Conservation (phyloP, 2,113 vertebrate genomes). For the Zosterops pallidus region DNA sequence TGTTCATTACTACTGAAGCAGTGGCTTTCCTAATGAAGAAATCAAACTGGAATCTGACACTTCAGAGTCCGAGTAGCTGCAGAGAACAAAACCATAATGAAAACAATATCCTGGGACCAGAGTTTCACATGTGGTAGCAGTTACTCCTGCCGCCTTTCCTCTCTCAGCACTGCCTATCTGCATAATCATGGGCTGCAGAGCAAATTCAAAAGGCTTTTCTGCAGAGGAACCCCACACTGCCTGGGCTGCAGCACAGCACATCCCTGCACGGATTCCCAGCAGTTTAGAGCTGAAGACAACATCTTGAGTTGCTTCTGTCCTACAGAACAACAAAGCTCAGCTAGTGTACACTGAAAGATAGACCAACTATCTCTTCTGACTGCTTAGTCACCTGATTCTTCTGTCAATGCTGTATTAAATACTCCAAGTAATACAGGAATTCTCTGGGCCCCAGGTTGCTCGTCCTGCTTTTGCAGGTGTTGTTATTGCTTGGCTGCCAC, state of each 20-base stretch:
- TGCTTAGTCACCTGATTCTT: rapidly evolving
- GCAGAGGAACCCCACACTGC: background rate
- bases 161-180: background rate
- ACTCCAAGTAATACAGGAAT: background rate
- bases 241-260: background rate
- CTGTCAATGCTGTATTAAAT: background rate
- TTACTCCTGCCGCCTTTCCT: conserved; percentile 3
- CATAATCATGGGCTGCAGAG: background rate
- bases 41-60: conserved; percentile 50
- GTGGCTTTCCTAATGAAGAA: conserved; percentile 49
- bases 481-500: background rate
- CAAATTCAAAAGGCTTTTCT: background rate
- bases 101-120: conserved; percentile 46
- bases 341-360: background rate
- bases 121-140: conserved; percentile 62
- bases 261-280: background rate
- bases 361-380: background rate
- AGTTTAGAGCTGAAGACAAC: background rate
- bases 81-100: conserved; percentile 62
- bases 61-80: conserved; percentile 22
- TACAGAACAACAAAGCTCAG: background rate
- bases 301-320: background rate
- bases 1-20: conserved; percentile 24
- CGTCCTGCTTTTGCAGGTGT: background rate
- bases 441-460: background rate